These are phyloP conservation scores for Erpobdella octoculata DNA, from an alignment of 2,888 invertebrate genomes.

Conservation along the genomic window DNA sequence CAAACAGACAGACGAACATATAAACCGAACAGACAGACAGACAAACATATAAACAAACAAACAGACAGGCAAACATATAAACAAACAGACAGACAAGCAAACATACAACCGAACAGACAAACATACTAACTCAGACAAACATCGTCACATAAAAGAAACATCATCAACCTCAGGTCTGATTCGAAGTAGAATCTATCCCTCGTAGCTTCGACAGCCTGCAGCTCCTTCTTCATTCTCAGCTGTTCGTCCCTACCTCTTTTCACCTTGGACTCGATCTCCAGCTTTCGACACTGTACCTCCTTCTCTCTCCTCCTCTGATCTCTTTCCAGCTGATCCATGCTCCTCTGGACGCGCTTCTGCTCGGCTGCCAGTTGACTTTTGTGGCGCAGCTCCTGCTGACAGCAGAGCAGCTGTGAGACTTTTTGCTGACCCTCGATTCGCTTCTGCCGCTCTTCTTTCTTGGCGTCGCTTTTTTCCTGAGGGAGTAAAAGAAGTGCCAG, in stretches of 20 bases:
- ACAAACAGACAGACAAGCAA: too few species aligned
- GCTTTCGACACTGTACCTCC: neutral
- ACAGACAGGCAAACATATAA: too few species aligned
- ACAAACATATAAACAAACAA: too few species aligned
- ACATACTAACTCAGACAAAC: too few species aligned
- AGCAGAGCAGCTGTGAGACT: neutral
- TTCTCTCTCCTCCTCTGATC: constrained; percentile 15
- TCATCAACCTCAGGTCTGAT: constrained; percentile 19
- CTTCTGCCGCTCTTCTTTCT: neutral
- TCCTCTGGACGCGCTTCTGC: constrained; percentile 15
- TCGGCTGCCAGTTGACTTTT: neutral
- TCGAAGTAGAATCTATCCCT: constrained; percentile 15
- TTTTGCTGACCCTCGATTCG: constrained; percentile 2
- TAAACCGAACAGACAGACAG: neutral
- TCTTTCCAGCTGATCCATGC: constrained; percentile 22
- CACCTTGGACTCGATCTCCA: neutral
- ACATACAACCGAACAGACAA: neutral
- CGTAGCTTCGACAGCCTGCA: constrained; percentile 14
- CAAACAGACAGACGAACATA: neutral
- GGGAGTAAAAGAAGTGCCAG: too few species aligned
- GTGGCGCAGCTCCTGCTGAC: neutral
- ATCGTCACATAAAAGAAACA: too few species aligned
- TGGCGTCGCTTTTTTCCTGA: neutral
- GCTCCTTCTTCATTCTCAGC: constrained; percentile 1
- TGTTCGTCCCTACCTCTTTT: constrained; percentile 1